Evolutionary conservation across 2,797 vertebrate species (phyloP), one percentile per base, ranked within the genome.

Genomic region (Scyliorhinus canicula): DNA sequence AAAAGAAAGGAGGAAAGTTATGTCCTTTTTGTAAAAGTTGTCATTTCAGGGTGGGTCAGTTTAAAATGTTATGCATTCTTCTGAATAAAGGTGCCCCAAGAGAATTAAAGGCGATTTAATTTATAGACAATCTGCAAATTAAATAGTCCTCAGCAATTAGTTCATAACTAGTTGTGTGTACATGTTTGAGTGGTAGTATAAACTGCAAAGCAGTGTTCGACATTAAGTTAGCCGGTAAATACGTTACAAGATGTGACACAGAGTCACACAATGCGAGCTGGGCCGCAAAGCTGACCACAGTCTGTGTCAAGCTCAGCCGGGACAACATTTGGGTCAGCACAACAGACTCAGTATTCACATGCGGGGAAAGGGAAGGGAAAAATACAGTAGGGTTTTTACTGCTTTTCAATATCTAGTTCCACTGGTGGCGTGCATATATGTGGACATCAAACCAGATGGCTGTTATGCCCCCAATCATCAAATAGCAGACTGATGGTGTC

Each of bases 1-100:
- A 95, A 77, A 95, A 96, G 95, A 35, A 63, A 95, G 96, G 95
- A 95, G 96, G 95, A 96, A 96, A 96, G 97, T 74, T 77, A 96
- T 95, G 95, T 96, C 60, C 96, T 11, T 60, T 47, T 96, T 0
- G 95, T 96, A 96, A 97, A 96, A 35, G 86, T 60, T 60, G 55
- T 90, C 19, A 90, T n/a, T 60, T n/a, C 55, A 90, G 31, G 35
- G 55, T 63, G 55, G 57, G 6, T 63, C 86, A 90, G 55, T 57
- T 90, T 40, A 90, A 90, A 90, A 21, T 90, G 16, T 57, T 55
- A 90, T 35, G 52, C 86, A 90, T 21, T 60, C 86, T 63, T 60
- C 60, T 55, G 50, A 31, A 55, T 31, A 86, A n/a, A 2, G 52
- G 31, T 21, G 57, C 40, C 5, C n/a, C 2, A 86, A 85, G 19